Percentiles rank a stretch among this genome's conserved stretches.
Evolutionary conservation across 1,140 invertebrate genomes (phyloP).

Genomic region (Trissolcus basalis): DNA sequence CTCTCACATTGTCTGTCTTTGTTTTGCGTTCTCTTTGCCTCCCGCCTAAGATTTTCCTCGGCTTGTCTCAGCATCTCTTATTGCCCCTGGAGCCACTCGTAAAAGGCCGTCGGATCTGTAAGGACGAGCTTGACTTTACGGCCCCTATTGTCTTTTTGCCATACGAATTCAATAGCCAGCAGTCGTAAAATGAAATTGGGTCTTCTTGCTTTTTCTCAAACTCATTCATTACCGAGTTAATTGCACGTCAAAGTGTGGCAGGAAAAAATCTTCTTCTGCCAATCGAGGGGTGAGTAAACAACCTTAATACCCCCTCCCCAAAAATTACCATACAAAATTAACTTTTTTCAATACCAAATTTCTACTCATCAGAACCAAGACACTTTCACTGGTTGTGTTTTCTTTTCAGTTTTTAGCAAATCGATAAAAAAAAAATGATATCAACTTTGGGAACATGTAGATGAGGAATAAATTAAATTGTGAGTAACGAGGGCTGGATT

Average conservation of each 20-base stretch:
- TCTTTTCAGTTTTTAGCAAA: too few relatives aligned
- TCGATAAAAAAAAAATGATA: too few relatives aligned
- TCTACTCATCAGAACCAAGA: too few relatives aligned
- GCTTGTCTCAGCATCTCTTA: constrained; percentile 21
- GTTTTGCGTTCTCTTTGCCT: constrained; percentile 32
- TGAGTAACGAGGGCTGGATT: too few relatives aligned
- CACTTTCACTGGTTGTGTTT: too few relatives aligned
- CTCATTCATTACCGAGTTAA: not conserved
- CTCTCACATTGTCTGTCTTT: constrained; percentile 16
- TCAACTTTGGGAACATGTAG: too few relatives aligned
- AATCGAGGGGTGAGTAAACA: too few relatives aligned
- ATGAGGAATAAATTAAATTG: too few relatives aligned
- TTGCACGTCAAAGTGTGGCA: not conserved
- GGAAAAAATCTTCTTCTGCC: constrained; percentile 5
- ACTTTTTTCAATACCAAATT: too few relatives aligned
- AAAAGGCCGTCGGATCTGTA: constrained; percentile 36
- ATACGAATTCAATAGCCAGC: constrained; percentile 5
- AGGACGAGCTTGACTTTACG: constrained; percentile 25
- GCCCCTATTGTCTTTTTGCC: constrained; percentile 15
- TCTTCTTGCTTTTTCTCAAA: not conserved
- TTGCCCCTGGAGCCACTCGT: constrained; percentile 36
- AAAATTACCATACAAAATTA: too few relatives aligned
- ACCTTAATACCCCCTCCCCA: too few relatives aligned
- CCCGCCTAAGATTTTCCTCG: constrained; percentile 36
- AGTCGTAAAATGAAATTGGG: constrained; percentile 9